Conservation (phyloP, 2,888 invertebrate genomes). For the Geophilus truncorum region DNA sequence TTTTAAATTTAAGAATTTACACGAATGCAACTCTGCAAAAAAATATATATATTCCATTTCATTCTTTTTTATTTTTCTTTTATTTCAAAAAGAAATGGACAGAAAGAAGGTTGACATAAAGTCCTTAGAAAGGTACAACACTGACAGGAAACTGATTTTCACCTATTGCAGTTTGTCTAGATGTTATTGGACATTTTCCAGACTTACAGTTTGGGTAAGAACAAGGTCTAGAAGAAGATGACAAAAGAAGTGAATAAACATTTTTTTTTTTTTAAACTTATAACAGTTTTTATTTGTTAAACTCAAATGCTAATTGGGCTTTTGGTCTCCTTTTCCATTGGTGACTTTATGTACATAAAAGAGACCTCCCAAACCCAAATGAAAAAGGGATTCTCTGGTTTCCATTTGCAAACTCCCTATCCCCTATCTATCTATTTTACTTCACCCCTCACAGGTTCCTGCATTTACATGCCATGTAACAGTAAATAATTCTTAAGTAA, state of each 20-base stretch:
- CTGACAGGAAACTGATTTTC: constrained; percentile 24
- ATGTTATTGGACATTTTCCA: not conserved
- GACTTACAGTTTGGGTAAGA: no score
- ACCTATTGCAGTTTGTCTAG: constrained; percentile 2
- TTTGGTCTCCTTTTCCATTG: not conserved
- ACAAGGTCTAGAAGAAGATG: no score
- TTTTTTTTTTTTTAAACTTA: no score
- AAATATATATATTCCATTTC: not conserved
- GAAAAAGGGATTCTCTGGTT: not conserved
- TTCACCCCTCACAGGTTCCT: not conserved
- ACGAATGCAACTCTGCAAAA: no score
- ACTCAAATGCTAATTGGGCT: constrained; percentile 32
- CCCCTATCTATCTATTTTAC: not conserved
- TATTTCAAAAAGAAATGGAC: not conserved
- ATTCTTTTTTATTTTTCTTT: not conserved
- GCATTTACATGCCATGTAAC: not conserved
- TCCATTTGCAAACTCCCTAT: constrained; percentile 3
- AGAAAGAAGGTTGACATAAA: not conserved
- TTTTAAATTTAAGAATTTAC: no score
- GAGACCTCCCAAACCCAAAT: constrained; percentile 29
- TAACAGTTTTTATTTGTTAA: not conserved
- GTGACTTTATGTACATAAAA: not conserved
- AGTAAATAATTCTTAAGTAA: constrained; percentile 1
- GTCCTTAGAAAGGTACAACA: constrained; percentile 5
- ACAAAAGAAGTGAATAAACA: no score